phyloP scores from a whole-genome alignment of 2,113 vertebrate genomes.

The Ctenomys sociabilis region DNA sequence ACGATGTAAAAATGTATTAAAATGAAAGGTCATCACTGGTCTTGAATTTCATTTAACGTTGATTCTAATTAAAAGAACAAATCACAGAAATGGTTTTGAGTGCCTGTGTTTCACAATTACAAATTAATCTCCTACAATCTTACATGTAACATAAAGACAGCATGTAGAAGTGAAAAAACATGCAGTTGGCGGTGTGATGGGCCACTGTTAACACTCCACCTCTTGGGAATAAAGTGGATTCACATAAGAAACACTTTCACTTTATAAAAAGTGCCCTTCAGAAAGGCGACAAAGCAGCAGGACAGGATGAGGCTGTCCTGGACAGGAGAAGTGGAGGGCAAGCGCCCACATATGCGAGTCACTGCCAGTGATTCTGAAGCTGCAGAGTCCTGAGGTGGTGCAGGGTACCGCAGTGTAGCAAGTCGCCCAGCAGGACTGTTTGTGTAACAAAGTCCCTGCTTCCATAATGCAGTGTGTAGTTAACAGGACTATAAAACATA shows the following conservation, averaged over 20 bases:
- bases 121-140: not conserved
- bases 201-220: not conserved
- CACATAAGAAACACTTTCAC: not conserved
- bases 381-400: not conserved
- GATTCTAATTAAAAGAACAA: constrained; percentile 3
- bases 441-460: not conserved
- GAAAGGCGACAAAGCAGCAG: not conserved
- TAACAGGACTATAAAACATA: not conserved
- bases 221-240: not conserved
- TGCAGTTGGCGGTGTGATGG: not conserved
- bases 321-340: too few relatives aligned
- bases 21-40: not conserved
- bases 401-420: too few relatives aligned
- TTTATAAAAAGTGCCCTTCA: not conserved
- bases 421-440: too few relatives aligned
- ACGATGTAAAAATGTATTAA: not conserved
- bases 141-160: not conserved
- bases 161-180: not conserved
- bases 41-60: not conserved
- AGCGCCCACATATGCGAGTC: not conserved
- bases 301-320: not conserved
- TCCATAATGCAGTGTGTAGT: not conserved
- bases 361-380: too few relatives aligned
- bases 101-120: not conserved
- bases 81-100: not conserved